Evolutionary conservation across 2,113 vertebrate species (phyloP).

Genomic region (Pachycephala philippinensis): DNA sequence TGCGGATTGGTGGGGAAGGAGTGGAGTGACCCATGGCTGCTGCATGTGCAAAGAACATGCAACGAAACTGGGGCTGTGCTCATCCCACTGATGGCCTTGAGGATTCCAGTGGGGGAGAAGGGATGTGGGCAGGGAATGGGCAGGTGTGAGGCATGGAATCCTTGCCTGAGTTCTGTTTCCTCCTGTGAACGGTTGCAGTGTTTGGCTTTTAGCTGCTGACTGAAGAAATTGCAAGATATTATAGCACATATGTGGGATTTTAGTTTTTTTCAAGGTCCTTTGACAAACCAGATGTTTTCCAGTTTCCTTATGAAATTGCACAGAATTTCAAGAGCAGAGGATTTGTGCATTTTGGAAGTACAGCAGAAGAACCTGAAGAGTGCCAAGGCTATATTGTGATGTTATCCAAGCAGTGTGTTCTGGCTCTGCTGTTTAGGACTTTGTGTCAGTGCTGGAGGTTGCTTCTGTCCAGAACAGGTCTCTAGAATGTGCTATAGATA

Average conservation of each 20-base stretch:
- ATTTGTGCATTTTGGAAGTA: not conserved
- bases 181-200: not conserved
- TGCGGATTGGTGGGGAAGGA: not conserved
- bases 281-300: not conserved
- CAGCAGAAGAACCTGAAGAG: not conserved
- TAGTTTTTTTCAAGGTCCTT: not conserved
- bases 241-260: not conserved
- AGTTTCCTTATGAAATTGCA: not conserved
- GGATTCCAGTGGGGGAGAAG: not conserved
- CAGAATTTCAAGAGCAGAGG: not conserved
- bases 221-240: not conserved
- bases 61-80: accelerated
- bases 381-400: not conserved
- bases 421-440: not conserved
- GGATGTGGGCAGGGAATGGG: not conserved
- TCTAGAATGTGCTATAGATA: not conserved
- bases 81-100: not conserved
- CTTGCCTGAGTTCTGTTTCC: not conserved
- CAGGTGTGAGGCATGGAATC: not conserved
- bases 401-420: not conserved
- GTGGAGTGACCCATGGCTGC: not conserved
- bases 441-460: not conserved
- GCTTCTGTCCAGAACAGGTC: not conserved
- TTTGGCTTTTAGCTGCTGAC: not conserved
- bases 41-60: not conserved